Evolutionary conservation across 2,113 vertebrate species (phyloP).

Genomic region (Bos indicus): DNA sequence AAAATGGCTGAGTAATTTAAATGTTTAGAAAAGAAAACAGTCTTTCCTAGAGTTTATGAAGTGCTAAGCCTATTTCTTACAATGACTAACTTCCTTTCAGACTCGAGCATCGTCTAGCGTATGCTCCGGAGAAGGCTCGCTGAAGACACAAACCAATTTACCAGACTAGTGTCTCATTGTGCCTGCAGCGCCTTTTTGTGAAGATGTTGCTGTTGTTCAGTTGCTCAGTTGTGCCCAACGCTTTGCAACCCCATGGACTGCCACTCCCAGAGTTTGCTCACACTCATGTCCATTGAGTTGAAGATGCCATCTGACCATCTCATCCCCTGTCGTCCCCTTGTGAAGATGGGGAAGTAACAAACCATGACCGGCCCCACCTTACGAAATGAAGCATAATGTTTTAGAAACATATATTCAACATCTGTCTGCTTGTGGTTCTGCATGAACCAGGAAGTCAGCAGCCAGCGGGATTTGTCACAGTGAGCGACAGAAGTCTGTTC

Average conservation of each 20-base stretch:
- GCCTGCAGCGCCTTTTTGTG: neutral
- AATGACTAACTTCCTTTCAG: conserved; percentile 69
- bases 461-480: neutral
- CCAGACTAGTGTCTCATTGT: neutral
- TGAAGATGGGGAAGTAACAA: neutral
- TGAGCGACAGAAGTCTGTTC: neutral
- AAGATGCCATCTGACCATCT: neutral
- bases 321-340: neutral
- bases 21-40: conserved; percentile 77
- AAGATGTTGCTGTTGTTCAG: neutral
- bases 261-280: neutral
- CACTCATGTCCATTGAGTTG: neutral
- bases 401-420: neutral
- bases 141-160: neutral
- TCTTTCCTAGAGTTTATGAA: conserved; percentile 75
- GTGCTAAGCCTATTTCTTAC: conserved; percentile 69
- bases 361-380: neutral
- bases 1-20: conserved; percentile 76
- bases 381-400: neutral
- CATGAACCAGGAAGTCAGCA: neutral
- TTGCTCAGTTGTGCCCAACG: neutral
- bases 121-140: conserved; percentile 19
- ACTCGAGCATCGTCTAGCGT: neutral
- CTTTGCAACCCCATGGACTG: neutral
- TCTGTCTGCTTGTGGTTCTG: neutral